Conservation (phyloP, 2,888 invertebrate genomes). For the Alloscopus bannaensis region DNA sequence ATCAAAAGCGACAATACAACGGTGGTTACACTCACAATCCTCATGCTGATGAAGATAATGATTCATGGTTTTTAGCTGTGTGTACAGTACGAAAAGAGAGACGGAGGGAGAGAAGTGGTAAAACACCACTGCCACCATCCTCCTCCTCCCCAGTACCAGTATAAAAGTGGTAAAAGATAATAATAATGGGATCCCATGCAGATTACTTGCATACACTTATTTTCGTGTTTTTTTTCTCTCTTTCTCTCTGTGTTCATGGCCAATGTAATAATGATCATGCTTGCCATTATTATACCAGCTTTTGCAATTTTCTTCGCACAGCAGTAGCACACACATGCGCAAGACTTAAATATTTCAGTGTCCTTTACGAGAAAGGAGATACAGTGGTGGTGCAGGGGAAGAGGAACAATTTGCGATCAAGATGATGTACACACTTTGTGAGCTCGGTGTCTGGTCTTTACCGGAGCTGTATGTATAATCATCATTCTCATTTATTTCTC, state of each 20-base stretch:
- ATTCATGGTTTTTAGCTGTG: constrained; percentile 28
- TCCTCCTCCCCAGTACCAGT: neutral
- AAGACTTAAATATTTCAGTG: constrained; percentile 18
- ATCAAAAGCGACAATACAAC: constrained; percentile 56
- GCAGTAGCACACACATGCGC: constrained; percentile 3
- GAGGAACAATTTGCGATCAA: too few relatives aligned
- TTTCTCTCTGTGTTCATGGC: constrained; percentile 11
- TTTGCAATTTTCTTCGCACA: constrained; percentile 47
- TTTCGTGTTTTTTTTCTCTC: constrained; percentile 10
- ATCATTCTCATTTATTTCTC: constrained; percentile 42
- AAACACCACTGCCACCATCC: constrained; percentile 11
- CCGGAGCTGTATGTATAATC: neutral
- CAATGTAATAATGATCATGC: constrained; percentile 37
- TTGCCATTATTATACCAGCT: constrained; percentile 5
- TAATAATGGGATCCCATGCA: constrained; percentile 56
- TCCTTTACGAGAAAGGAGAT: neutral
- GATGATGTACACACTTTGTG: too few relatives aligned
- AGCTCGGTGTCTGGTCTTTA: neutral
- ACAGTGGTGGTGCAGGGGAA: too few relatives aligned
- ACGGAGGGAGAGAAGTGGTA: constrained; percentile 7
- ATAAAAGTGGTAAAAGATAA: constrained; percentile 19
- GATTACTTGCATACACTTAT: constrained; percentile 25
- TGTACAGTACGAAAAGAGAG: too few relatives aligned
- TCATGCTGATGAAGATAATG: constrained; percentile 39
- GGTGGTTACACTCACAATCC: constrained; percentile 33